Percentiles rank a stretch among this genome's conserved stretches.
Conservation (phyloP, 2,888 invertebrate genomes). For the Margaritifera margaritifera region DNA sequence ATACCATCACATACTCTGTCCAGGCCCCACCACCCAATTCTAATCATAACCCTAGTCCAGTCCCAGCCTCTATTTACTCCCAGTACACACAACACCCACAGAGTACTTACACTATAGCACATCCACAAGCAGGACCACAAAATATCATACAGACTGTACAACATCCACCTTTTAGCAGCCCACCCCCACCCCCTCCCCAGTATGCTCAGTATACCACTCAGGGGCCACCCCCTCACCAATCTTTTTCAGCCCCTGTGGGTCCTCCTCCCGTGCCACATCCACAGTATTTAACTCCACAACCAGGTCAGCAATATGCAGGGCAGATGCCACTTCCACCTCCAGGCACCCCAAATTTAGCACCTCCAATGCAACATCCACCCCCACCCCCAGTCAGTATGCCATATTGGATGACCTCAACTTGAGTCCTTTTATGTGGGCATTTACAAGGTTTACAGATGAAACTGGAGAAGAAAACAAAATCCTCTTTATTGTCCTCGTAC, state of each 20-base stretch:
- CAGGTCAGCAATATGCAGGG: constrained; percentile 6
- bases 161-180: constrained; percentile 6
- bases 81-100: too few relatives aligned
- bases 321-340: constrained; percentile 4
- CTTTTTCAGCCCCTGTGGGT: constrained; percentile 17
- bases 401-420: too few relatives aligned
- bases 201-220: not conserved
- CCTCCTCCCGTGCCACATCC: constrained; percentile 27
- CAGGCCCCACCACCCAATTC: constrained; percentile 2
- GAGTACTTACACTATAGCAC: too few relatives aligned
- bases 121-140: too few relatives aligned
- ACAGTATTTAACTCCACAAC: constrained; percentile 15
- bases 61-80: too few relatives aligned
- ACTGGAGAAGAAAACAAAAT: too few relatives aligned
- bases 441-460: too few relatives aligned
- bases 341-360: constrained; percentile 1
- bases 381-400: constrained; percentile 5
- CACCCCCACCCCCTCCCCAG: constrained; percentile 9
- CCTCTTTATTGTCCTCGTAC: too few relatives aligned
- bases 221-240: constrained; percentile 19
- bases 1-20: constrained; percentile 8
- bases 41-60: constrained; percentile 4
- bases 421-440: too few relatives aligned
- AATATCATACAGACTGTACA: constrained; percentile 6
- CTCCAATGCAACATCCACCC: constrained; percentile 3